Conservation (phyloP, 1,140 invertebrate species). For the Helicoverpa armigera region DNA sequence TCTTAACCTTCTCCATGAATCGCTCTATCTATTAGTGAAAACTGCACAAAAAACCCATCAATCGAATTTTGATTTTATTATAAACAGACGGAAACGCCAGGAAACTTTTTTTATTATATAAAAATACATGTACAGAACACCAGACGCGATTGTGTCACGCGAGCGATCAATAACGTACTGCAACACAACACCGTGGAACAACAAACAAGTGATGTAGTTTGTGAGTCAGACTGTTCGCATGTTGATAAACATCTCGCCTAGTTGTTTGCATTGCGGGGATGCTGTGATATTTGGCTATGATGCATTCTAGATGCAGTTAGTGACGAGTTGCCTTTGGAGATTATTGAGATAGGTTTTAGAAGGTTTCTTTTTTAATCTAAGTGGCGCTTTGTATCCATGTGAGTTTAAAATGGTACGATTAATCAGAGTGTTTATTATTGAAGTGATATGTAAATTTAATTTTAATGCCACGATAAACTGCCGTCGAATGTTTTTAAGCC, state of each 20-base stretch:
- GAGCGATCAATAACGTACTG: neutral
- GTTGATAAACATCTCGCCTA: neutral
- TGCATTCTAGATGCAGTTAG: neutral
- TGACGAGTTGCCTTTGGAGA: neutral
- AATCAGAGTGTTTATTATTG: no score
- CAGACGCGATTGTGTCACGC: neutral
- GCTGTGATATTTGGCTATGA: neutral
- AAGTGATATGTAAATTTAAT: neutral
- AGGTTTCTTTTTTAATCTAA: no score
- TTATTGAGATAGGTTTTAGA: no score
- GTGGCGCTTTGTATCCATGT: no score
- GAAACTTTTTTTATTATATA: no score
- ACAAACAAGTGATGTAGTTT: neutral
- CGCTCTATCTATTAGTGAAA: no score
- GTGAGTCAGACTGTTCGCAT: neutral
- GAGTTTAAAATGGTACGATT: no score
- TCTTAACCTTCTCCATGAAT: no score
- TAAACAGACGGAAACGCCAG: no score
- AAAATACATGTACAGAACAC: neutral
- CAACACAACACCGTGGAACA: neutral
- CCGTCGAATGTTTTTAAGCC: neutral
- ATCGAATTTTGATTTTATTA: no score
- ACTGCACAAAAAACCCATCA: no score
- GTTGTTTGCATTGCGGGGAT: neutral
- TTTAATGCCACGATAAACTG: neutral